Base-by-base conservation (phyloP, 2,797 vertebrate species). In the Choloepus didactylus region DNA sequence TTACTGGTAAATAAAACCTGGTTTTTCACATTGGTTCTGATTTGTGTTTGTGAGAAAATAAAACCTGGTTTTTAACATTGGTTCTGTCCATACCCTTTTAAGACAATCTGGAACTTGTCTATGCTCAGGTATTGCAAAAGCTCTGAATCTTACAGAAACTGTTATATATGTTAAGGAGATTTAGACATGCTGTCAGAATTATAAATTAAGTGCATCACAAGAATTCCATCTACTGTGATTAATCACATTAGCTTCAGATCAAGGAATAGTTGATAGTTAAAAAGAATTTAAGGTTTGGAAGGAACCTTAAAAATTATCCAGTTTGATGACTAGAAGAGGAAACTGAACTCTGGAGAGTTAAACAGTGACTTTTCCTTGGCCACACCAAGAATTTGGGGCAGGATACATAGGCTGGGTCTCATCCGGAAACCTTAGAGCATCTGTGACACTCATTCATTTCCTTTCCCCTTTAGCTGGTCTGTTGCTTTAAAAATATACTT, bases 101-200 rank as follows among this genome's bases (percentile, higher is more conserved):
- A 93, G 73, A 92, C 49, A 2, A 0, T 81, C 56, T 96, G 77
- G 62, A 94, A 93, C 93, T 95, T 94, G 81, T 90, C 56, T 92
- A 6, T 94, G 67, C 88, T 92, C 66, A 59, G 41, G 14, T 95
- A 80, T 81, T 94, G 94, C 93, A 85, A 27, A 79, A 67, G 41
- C 62, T 89, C 80, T 95, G 84, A 96, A 89, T 97, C 77, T 87
- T 87, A 81, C 38, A 94, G 87, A 95, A 93, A 46, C 23, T 62
- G 38, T 91, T 51, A 41, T 86, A 38, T 92, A 91, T 91, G 96
- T 96, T 64, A 92, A 69, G 21, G 72, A 76, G 67, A 35, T 79
- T 96, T 91, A 95, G 81, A 35, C 41, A 83, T 35, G n/a, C 54
- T 94, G 67, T 86, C 51, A 94, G 80, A 92, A 88, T 96, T 90